Evolutionary conservation across 2,113 vertebrate species (phyloP).

Genomic region (Psilopogon haemacephalus): DNA sequence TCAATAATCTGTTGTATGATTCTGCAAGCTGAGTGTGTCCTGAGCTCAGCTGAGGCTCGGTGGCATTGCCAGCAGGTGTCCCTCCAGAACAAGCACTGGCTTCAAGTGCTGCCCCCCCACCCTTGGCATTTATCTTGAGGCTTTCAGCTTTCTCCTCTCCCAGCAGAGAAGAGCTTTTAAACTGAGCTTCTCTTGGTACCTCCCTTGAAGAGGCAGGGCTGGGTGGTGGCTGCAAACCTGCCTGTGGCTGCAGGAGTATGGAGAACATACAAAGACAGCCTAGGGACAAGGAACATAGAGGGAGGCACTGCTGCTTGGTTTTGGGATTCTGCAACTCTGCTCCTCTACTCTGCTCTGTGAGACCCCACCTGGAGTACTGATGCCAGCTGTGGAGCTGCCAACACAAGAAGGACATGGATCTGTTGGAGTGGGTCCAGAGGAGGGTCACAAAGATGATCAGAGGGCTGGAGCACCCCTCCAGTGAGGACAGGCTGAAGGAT

Average conservation of each 20-base stretch:
- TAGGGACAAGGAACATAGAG: not conserved
- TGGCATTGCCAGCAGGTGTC: not conserved
- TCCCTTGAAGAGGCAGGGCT: accelerated
- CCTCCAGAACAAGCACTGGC: not conserved
- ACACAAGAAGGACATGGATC: no score
- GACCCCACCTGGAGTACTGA: no score
- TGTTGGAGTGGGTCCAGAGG: no score
- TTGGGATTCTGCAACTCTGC: no score
- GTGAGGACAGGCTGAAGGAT: no score
- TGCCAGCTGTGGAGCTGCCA: no score
- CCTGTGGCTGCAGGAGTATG: accelerated
- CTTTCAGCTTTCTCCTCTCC: not conserved
- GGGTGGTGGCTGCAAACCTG: not conserved
- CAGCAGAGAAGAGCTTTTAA: not conserved
- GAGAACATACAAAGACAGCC: not conserved
- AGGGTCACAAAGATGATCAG: no score
- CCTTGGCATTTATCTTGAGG: not conserved
- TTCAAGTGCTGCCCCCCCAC: not conserved
- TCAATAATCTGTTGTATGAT: no score
- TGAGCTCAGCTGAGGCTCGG: accelerated
- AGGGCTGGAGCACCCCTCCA: no score
- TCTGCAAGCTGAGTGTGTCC: not conserved
- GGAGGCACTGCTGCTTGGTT: not conserved
- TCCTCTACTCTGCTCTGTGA: no score
- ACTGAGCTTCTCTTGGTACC: not conserved